Conservation (phyloP, 2,113 vertebrate genomes). For the Gopherus evgoodei region DNA sequence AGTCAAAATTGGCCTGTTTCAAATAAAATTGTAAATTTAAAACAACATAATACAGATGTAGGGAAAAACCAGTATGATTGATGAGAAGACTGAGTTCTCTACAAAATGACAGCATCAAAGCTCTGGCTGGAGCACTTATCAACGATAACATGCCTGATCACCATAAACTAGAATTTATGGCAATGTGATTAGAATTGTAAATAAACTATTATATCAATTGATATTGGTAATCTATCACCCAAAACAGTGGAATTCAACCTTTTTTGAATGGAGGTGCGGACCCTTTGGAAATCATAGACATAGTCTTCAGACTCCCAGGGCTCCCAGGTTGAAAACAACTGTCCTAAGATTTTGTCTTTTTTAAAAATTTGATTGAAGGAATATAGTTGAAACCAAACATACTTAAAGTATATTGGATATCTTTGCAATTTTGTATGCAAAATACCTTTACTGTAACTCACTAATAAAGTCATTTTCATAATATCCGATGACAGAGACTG, state of each 20-base stretch:
- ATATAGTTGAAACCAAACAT: background rate
- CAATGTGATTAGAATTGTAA: background rate
- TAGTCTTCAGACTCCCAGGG: too few relatives aligned
- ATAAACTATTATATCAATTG: background rate
- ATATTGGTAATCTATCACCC: background rate
- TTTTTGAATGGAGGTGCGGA: too few relatives aligned
- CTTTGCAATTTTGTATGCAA: background rate
- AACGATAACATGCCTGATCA: background rate
- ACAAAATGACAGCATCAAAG: background rate
- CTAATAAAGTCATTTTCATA: conserved; percentile 28
- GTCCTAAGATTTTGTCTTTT: background rate
- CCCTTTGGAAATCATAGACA: too few relatives aligned
- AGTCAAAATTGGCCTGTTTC: background rate
- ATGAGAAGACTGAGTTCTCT: background rate
- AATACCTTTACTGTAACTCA: conserved; percentile 44
- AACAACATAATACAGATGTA: background rate
- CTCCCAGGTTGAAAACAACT: too few relatives aligned
- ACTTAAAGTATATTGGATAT: background rate
- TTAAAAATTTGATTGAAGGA: background rate
- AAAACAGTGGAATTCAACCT: too few relatives aligned
- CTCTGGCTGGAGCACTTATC: background rate
- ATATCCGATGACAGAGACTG: background rate
- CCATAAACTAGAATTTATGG: background rate
- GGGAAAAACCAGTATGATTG: background rate
- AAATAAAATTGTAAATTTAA: background rate